A percentile compares a stretch with the other conserved stretches of the same genome.
phyloP scores from a whole-genome alignment of 1,140 invertebrate genomes.

The Drosophila kanapiae region DNA sequence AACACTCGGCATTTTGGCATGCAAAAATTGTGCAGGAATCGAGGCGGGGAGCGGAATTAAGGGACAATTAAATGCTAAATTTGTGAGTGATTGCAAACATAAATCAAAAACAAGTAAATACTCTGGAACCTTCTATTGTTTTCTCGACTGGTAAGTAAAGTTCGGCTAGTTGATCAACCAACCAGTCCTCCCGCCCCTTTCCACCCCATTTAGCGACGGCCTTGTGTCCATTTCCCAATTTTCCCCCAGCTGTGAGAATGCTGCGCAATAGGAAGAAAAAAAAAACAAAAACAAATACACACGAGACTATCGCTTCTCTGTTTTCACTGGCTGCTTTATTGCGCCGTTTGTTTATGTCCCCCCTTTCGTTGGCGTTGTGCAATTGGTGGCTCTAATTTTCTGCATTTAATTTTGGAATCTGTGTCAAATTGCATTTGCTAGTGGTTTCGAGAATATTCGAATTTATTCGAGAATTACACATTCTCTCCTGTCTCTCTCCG shows the following conservation, averaged over 20 bases:
- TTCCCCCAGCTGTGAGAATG: slow-evolving; percentile 46
- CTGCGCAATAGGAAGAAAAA: slow-evolving; percentile 63
- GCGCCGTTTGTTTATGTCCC: slow-evolving; percentile 69
- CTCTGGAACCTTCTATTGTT: slow-evolving; percentile 22
- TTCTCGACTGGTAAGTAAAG: slow-evolving; percentile 15
- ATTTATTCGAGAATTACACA: slow-evolving; percentile 4
- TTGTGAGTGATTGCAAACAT: slow-evolving; percentile 18
- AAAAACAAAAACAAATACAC: slow-evolving; percentile 21
- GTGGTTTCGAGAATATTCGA: slow-evolving; percentile 17
- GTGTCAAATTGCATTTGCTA: slow-evolving; percentile 48
- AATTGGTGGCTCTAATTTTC: slow-evolving; percentile 49
- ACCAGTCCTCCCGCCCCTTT: neutral
- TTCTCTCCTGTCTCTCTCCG: neutral
- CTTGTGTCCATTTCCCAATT: slow-evolving; percentile 72
- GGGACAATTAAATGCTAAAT: slow-evolving; percentile 23
- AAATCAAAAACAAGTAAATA: neutral
- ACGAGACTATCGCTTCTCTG: slow-evolving; percentile 56
- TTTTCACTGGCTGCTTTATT: slow-evolving; percentile 74
- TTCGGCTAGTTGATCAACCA: neutral
- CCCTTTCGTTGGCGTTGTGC: slow-evolving; percentile 48
- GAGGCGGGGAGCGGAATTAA: neutral
- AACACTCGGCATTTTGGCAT: slow-evolving; percentile 3
- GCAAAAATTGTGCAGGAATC: neutral
- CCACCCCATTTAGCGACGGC: slow-evolving; percentile 40
- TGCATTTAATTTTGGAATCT: slow-evolving; percentile 75